Percentiles rank a stretch among this genome's conserved stretches.
phyloP scores from a whole-genome alignment of 2,797 vertebrate genomes.

The Gambelia wislizenii region DNA sequence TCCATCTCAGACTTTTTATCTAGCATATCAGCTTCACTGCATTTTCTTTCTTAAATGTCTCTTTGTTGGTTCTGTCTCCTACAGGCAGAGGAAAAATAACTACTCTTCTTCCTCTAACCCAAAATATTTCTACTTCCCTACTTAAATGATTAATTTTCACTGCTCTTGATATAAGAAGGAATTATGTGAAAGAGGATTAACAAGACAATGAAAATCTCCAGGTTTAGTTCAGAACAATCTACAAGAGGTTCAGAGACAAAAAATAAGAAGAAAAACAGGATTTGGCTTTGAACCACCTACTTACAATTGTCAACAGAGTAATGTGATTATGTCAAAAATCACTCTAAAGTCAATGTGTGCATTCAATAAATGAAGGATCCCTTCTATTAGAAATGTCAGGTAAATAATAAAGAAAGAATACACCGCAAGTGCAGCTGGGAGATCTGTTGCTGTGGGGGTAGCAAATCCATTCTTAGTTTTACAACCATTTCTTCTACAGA shows the following conservation, averaged over 20 bases:
- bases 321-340: neutral
- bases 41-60: neutral
- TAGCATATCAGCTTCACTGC: neutral
- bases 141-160: conserved; percentile 20
- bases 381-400: neutral
- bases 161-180: neutral
- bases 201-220: neutral
- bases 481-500: no score
- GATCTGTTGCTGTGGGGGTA: no score
- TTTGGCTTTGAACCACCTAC: conserved; percentile 35
- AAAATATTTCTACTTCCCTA: neutral
- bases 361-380: conserved; percentile 36
- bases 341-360: neutral
- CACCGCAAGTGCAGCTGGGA: no score
- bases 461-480: no score
- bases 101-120: conserved; percentile 30
- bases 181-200: conserved; percentile 35
- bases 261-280: conserved; percentile 20
- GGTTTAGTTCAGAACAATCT: conserved; percentile 18
- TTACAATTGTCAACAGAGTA: neutral
- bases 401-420: neutral
- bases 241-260: conserved; percentile 6
- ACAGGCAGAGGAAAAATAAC: neutral
- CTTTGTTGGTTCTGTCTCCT: conserved; percentile 3
- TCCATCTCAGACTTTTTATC: conserved; percentile 31